Evolutionary conservation across 1,140 invertebrate genomes (phyloP), one percentile per base, ranked within the genome.

Genomic region (Pseudomyrmex dendroicus): DNA sequence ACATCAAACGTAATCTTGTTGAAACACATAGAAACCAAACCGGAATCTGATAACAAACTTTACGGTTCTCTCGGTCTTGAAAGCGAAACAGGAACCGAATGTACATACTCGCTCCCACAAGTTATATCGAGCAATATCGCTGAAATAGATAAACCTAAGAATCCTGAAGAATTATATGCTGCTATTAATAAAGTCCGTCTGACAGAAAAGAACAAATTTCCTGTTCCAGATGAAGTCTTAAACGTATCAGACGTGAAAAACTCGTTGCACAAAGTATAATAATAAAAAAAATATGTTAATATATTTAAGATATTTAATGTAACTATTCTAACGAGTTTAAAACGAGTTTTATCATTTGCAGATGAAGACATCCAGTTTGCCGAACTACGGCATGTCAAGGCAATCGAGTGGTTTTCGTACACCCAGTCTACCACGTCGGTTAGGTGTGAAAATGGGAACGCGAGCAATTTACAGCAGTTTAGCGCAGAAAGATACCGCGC

Each of bases 391-490:
- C 73, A 91, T 89, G 17, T 84, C 90, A 13, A 89, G 84, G 44
- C 92, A 93, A 73, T 89, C 84, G 17, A 82, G 77, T 22, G 92
- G 91, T 82, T 91, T 91, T 48, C 90, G 93, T 9, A 94, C 93
- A 2, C 92, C 93, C 48, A 95, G 95, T 88, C 92, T 96, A 76
- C 95, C 95, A 68, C 96, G 95, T 86, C 94, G 96, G 70, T 92
- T 96, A 82, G 96, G 96, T 1, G 96, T 96, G 3, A 96, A 96
- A 94, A 97, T 97, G 96, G 96, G 96, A 25, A 96, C 96, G 15
- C 94, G 96, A 89, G 96, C 96, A 7, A 96, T 96, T 86, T 92
- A 94, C 85, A 91, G 92, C 67, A 94, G 91, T 57, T 88, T 91
- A 4, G 73, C 86, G 5, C 91, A 92, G 50, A 90, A 91, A 44